Percentiles rank a stretch among this genome's conserved stretches.
phyloP scores from a whole-genome alignment of 2,888 invertebrate species.

The Chrysomela aeneicollis region DNA sequence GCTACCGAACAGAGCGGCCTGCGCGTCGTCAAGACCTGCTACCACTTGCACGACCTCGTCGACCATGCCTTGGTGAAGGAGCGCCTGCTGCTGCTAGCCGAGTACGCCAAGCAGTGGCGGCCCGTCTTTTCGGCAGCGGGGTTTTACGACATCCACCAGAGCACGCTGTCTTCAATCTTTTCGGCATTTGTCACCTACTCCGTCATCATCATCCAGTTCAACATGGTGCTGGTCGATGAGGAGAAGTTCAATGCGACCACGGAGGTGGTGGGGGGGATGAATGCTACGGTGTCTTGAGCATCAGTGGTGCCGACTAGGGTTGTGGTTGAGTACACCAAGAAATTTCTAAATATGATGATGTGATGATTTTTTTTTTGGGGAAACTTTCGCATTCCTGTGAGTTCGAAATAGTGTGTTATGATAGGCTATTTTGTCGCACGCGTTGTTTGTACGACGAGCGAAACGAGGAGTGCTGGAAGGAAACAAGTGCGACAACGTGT shows the following conservation, averaged over 20 bases:
- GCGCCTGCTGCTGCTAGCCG: slow-evolving; percentile 22
- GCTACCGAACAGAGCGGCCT: slow-evolving; percentile 30
- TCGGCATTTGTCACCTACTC: slow-evolving; percentile 27
- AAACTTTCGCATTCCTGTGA: too few species aligned
- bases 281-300: background rate
- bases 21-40: slow-evolving; percentile 29
- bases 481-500: too few species aligned
- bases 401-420: too few species aligned
- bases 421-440: too few species aligned
- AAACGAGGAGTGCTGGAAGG: too few species aligned
- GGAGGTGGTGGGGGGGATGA: background rate
- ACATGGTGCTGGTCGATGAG: slow-evolving; percentile 24
- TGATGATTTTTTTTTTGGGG: too few species aligned
- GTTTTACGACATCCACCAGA: slow-evolving; percentile 34
- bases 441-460: too few species aligned
- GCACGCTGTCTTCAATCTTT: slow-evolving; percentile 26
- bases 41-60: slow-evolving; percentile 18
- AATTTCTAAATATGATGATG: too few species aligned
- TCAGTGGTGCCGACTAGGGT: background rate
- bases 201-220: slow-evolving; percentile 32
- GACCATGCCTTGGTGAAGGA: slow-evolving; percentile 25
- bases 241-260: background rate
- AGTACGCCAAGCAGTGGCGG: slow-evolving; percentile 32
- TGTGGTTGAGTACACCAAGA: too few species aligned
- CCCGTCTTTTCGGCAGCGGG: slow-evolving; percentile 34